Percentiles rank a stretch among this genome's conserved stretches.
Evolutionary conservation across 2,113 vertebrate species (phyloP).

Genomic region (Neopipo cinnamomea): DNA sequence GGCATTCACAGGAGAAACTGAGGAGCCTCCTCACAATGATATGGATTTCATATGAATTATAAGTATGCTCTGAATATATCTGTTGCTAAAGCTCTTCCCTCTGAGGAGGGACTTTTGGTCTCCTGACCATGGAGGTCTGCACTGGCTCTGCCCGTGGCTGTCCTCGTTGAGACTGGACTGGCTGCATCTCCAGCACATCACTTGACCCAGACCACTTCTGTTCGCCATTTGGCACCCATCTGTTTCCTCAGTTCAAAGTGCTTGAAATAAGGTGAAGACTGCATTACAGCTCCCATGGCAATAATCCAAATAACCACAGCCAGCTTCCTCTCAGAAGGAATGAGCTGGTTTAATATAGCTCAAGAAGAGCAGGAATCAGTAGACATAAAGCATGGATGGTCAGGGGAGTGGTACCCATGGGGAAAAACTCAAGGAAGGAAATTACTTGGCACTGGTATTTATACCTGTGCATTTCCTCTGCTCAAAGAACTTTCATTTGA

Average conservation of each 20-base stretch:
- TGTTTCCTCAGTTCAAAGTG: constrained; percentile 61
- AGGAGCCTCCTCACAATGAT: not conserved
- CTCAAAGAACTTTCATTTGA: not conserved
- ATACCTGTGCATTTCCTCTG: not conserved
- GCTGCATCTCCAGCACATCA: not conserved
- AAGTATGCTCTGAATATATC: not conserved
- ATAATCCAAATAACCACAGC: not conserved
- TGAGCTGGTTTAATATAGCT: not conserved
- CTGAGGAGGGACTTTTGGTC: not conserved
- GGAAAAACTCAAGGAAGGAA: not conserved
- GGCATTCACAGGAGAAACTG: not conserved
- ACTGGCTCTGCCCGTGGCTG: not conserved
- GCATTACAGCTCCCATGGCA: constrained; percentile 9
- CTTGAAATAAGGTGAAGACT: constrained; percentile 27
- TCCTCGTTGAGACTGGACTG: not conserved
- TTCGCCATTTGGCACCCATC: constrained; percentile 48
- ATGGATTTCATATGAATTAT: not conserved
- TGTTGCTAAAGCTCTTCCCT: not conserved
- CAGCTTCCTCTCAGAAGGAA: not conserved
- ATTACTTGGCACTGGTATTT: not conserved
- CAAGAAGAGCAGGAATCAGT: not conserved
- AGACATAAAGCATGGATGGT: accelerated
- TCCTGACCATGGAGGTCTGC: not conserved
- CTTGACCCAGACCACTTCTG: not conserved
- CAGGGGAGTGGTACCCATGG: not conserved